These are phyloP conservation scores for Hycleus phaleratus DNA, from an alignment of 1,140 invertebrate genomes.

Conservation along the genomic window DNA sequence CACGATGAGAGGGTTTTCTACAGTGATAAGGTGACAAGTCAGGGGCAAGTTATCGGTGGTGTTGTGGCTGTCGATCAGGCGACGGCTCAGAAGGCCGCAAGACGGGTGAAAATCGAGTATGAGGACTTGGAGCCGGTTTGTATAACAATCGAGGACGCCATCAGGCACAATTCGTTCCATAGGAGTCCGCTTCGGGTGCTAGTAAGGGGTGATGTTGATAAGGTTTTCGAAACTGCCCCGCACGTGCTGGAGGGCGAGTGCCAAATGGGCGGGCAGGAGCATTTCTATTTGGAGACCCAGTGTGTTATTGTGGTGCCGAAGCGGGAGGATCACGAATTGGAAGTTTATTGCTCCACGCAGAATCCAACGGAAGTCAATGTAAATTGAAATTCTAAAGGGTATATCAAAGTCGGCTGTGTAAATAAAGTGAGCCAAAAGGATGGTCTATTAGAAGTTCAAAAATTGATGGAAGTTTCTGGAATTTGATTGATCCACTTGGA, in stretches of 20 bases:
- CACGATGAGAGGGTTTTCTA: constrained; percentile 74
- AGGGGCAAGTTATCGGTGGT: constrained; percentile 72
- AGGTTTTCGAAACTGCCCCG: constrained; percentile 56
- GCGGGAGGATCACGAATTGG: constrained; percentile 74
- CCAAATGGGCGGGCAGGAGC: constrained; percentile 85
- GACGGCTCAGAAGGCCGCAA: constrained; percentile 66
- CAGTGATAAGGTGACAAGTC: constrained; percentile 57
- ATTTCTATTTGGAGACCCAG: constrained; percentile 93
- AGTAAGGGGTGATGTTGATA: constrained; percentile 57
- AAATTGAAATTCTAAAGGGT: not conserved
- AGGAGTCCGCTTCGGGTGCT: constrained; percentile 20
- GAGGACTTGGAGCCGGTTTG: constrained; percentile 68
- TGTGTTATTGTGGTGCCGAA: constrained; percentile 64
- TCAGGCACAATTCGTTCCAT: constrained; percentile 62
- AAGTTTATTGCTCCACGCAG: constrained; percentile 78
- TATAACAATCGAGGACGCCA: constrained; percentile 80
- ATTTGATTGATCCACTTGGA: no score
- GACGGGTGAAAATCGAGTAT: constrained; percentile 66
- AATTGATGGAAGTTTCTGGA: no score
- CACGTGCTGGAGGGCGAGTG: constrained; percentile 65
- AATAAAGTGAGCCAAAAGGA: constrained; percentile 42
- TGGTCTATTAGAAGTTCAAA: constrained; percentile 45
- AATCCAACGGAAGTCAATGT: constrained; percentile 59
- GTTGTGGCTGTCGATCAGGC: constrained; percentile 67
- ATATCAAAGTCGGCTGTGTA: no score